Evolutionary conservation across 2,888 invertebrate genomes (phyloP), one percentile per base, ranked within the genome.

Genomic region (Brachypterus glaber): DNA sequence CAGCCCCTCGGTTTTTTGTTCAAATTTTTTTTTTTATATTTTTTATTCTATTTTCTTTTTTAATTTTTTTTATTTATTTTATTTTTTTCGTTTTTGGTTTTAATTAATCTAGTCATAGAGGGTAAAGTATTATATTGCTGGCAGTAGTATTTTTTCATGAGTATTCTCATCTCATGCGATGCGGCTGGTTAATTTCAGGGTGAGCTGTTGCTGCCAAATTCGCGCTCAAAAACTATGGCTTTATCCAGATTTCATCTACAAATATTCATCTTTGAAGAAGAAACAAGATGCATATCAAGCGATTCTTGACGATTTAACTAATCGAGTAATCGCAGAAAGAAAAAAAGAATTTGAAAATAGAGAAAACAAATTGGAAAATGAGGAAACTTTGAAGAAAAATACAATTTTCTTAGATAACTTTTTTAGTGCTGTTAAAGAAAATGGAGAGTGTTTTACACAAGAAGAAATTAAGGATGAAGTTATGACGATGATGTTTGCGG

Each of bases 381-480:
- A 9, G 12, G 12, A 24, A 16, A n/a, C 21, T 5, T 2, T 33
- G 33, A 7, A 9, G 11, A 35, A 33, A 21, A 41, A 40, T 11
- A 13, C 12, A 2, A 37, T 41, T 7, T 45, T 52, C 18, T 33
- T 52, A 3, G 54, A 54, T 38, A 29, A 43, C 9, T 44, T 54
- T 9, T 32, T 52, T 2, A 41, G 46, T 26, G 45, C 47, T 4
- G 44, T 39, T 26, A 45, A 46, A 8, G 48, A 46, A n/a, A 42
- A 48, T 18, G 45, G 43, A 5, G 14, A 36, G 4, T 27, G 26
- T 8, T 35, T 52, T 4, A 44, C 48, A 2, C 43, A 48, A 17
- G 41, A 48, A 13, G 52, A 54, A 30, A 50, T 54, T 34, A 51
- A 46, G 38, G 51, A 52, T 32, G 54, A 54, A 46, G 47, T 54